Evolutionary conservation across 2,888 invertebrate genomes (phyloP).

Genomic region (Catocala nupta): DNA sequence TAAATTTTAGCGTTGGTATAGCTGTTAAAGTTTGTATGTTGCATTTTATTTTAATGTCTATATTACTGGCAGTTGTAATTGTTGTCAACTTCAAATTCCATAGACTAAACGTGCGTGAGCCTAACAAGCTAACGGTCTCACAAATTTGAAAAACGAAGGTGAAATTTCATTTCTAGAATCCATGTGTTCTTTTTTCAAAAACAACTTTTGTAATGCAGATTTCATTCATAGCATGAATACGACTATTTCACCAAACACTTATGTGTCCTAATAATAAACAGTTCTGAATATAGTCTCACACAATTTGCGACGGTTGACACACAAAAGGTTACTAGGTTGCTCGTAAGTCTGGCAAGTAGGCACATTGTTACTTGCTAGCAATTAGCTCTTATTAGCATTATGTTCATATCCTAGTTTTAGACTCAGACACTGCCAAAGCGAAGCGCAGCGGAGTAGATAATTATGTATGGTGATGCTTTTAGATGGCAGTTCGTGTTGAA

Average conservation of each 20-base stretch:
- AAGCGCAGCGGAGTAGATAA: too few species aligned
- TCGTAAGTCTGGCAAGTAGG: constrained; percentile 14
- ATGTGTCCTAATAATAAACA: constrained; percentile 4
- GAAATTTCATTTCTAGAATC: neutral
- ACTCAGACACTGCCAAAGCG: too few species aligned
- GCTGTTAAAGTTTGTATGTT: too few species aligned
- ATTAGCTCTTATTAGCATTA: constrained; percentile 22
- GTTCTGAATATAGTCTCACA: constrained; percentile 8
- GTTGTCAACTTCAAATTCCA: too few species aligned
- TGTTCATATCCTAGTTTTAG: neutral
- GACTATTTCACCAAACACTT: neutral
- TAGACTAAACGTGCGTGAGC: too few species aligned
- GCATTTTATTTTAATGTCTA: too few species aligned
- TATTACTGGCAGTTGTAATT: too few species aligned
- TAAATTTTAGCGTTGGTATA: too few species aligned
- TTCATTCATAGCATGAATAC: neutral
- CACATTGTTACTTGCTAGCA: constrained; percentile 14
- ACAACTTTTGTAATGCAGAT: neutral
- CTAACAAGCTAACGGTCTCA: too few species aligned
- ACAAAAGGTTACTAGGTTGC: constrained; percentile 30
- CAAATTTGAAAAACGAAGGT: too few species aligned
- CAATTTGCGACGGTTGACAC: constrained; percentile 13
- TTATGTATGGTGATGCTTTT: too few species aligned
- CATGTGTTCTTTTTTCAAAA: neutral
- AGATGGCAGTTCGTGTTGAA: too few species aligned